These are phyloP conservation scores for Ciconia boyciana DNA, from an alignment of 2,113 vertebrate genomes.

Conservation along the genomic window DNA sequence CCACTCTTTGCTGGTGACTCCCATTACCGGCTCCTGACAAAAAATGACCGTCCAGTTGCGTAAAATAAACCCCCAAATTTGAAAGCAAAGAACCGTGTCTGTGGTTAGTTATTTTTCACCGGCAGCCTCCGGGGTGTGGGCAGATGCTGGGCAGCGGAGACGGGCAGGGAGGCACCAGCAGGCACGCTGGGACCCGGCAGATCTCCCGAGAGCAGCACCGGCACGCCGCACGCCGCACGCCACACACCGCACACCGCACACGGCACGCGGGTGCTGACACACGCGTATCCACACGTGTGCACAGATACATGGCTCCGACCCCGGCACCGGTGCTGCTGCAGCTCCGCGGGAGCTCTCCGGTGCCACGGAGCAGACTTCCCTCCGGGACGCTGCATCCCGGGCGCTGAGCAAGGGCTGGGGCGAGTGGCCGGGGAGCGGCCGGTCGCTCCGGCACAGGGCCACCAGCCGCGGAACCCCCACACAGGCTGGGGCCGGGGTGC, in stretches of 20 bases:
- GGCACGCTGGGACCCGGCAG: neutral
- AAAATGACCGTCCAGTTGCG: neutral
- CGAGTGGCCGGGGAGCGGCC: neutral
- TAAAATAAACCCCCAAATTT: neutral
- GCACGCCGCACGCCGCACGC: neutral
- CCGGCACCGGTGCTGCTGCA: neutral
- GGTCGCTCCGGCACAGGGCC: neutral
- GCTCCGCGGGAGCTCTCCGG: neutral
- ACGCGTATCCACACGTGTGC: neutral
- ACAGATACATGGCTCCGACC: neutral
- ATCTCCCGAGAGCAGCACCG: neutral
- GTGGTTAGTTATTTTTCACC: too few species aligned
- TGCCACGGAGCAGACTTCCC: neutral
- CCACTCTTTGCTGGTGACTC: neutral
- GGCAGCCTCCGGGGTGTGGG: neutral
- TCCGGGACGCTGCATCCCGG: accelerated
- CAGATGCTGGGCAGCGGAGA: neutral
- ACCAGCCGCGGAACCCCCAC: accelerated
- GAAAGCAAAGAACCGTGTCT: neutral
- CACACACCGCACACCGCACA: neutral
- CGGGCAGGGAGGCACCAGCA: neutral
- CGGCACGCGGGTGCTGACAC: neutral
- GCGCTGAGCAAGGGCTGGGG: neutral
- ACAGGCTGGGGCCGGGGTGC: accelerated
- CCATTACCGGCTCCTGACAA: too few species aligned